Evolutionary conservation across 2,888 invertebrate genomes (phyloP).

Genomic region (Cosmia pyralina): DNA sequence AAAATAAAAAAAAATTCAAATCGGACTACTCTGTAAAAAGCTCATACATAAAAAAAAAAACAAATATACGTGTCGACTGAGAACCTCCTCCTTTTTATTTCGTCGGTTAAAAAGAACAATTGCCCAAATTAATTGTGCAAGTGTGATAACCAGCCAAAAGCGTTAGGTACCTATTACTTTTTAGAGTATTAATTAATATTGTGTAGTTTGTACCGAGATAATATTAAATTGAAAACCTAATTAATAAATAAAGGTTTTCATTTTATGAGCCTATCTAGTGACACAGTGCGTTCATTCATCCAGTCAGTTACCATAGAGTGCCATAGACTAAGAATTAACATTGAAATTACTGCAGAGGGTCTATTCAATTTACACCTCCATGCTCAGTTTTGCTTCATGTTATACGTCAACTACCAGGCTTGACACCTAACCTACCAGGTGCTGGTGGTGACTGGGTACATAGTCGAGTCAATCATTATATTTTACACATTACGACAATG

Average conservation of each 20-base stretch:
- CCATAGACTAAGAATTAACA: conserved; percentile 12
- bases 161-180: too few species aligned
- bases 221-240: conserved; percentile 21
- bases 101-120: too few species aligned
- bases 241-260: neutral
- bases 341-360: neutral
- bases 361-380: neutral
- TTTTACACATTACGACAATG: neutral
- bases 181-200: too few species aligned
- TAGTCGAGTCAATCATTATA: neutral
- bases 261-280: neutral
- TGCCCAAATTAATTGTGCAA: too few species aligned
- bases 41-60: too few species aligned
- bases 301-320: conserved; percentile 6
- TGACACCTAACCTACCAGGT: neutral
- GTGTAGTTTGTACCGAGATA: neutral
- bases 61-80: too few species aligned
- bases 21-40: too few species aligned
- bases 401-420: neutral
- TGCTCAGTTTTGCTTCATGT: neutral
- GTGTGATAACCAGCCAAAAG: too few species aligned
- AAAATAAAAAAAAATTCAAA: too few species aligned
- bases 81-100: too few species aligned
- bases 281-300: conserved; percentile 17
- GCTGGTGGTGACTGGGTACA: neutral